Base-by-base conservation (phyloP, 2,888 invertebrate species). In the Anorthoa munda region DNA sequence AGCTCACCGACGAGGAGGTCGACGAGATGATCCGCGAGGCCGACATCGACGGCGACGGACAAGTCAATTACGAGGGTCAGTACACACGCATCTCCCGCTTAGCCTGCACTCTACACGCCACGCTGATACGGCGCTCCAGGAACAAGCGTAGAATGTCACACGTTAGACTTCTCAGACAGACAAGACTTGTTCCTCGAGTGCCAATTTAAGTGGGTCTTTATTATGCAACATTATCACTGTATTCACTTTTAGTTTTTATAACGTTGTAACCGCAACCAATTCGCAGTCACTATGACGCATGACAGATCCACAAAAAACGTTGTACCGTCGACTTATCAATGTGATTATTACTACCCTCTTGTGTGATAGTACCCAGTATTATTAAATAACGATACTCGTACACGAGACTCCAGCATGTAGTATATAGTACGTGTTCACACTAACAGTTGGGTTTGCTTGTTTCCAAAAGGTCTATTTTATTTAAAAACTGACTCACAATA, bases 11-110 rank as follows among this genome's bases (percentile, higher is more conserved):
- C 97, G 99, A 99, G 96, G 99, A 99, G 96, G 99, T 99, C 90
- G 99, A 99, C 96, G 99, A 99, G 97, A 99, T 99, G 99, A 99
- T 99, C 97, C 97, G 99, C 96, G 99, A 99, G 97, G 99, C 99
- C 91, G 99, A 99, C 97, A 99, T 99, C 96, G 99, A 99, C 96
- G 99, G 99, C 94, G 99, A 99, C 96, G 99, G 99, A 90, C 99
- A 99, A 97, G 99, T 99, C 97, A 99, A 99, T 97, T 99, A 99
- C 96, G 98, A 99, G 97, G 99, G 98, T 98, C 93, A 95, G 96
- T 92, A 63, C 69, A 31, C 66, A 17, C 46, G 77, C 72, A 74
- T 11, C 59, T 55, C 66, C 26, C 50, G 65, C 84, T 65, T 60
- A 45, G 48, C 56, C 39, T 31, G 50, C 66, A 56, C 70, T 26